phyloP scores from a whole-genome alignment of 2,113 vertebrate species.

The Paratilapia polleni region DNA sequence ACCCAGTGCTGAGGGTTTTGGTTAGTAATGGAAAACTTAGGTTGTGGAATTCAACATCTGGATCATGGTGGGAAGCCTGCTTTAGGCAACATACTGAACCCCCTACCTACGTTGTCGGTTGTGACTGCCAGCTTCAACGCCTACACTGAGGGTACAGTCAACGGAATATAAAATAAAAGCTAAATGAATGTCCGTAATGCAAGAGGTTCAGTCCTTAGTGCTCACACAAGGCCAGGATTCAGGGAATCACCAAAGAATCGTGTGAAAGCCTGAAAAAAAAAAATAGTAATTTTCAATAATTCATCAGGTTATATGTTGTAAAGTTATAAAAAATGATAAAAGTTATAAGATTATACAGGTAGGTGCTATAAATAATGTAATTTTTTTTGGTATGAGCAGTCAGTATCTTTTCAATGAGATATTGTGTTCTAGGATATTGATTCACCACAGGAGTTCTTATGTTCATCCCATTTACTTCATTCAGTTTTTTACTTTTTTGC shows the following conservation, averaged over 20 bases:
- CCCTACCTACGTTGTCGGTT: neutral
- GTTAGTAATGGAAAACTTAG: conserved; percentile 6
- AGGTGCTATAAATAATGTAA: rapidly evolving
- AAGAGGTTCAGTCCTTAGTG: neutral
- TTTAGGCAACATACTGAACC: neutral
- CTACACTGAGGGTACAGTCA: neutral
- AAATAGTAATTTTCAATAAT: rapidly evolving
- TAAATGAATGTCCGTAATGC: neutral
- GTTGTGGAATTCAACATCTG: conserved; percentile 39
- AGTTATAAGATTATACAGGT: neutral
- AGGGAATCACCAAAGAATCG: neutral
- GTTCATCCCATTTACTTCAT: rapidly evolving
- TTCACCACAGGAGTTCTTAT: neutral
- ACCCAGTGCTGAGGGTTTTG: neutral
- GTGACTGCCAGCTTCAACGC: neutral
- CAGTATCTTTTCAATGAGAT: neutral
- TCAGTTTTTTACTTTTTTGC: neutral
- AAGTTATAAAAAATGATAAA: neutral
- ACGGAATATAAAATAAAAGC: neutral
- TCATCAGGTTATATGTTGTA: neutral
- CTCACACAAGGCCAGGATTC: neutral
- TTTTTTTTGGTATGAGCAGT: too few relatives aligned
- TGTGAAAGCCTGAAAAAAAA: neutral
- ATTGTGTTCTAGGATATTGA: neutral
- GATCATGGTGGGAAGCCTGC: conserved; percentile 6